Percentiles rank a stretch among this genome's conserved stretches.
Evolutionary conservation across 2,888 invertebrate genomes (phyloP).

Genomic region (Dusona sp.): DNA sequence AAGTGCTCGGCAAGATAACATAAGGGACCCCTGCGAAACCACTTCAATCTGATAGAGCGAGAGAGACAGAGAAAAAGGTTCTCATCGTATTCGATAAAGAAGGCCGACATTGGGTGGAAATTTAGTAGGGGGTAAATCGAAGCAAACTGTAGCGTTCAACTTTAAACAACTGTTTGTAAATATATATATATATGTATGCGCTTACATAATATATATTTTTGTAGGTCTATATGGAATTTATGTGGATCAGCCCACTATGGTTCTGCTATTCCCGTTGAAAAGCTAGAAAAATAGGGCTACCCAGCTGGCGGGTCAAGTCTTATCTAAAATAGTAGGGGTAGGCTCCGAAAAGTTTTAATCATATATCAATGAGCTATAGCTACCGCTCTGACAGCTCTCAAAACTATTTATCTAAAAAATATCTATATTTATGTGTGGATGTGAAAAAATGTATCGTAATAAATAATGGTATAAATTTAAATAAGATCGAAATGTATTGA

Average conservation of each 20-base stretch:
- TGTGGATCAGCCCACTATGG: no score
- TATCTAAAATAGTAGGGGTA: background rate
- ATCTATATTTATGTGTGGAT: background rate
- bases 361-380: background rate
- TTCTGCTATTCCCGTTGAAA: background rate
- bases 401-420: background rate
- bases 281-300: background rate
- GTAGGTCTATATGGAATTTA: no score
- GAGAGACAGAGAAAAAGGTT: constrained; percentile 3
- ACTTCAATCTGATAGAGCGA: constrained; percentile 53
- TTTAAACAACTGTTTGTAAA: background rate
- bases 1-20: constrained; percentile 59
- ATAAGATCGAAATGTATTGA: background rate
- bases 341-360: background rate
- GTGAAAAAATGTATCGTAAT: background rate
- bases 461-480: background rate
- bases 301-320: background rate
- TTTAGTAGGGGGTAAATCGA: constrained; percentile 49
- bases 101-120: constrained; percentile 49
- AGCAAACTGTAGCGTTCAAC: constrained; percentile 14
- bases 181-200: background rate
- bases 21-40: constrained; percentile 31
- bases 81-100: constrained; percentile 49
- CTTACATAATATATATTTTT: background rate
- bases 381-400: background rate